These are phyloP conservation scores for Turritopsis rubra DNA, from an alignment of 30 jellyfish, hydroid and myxozoan species.

Conservation along the genomic window DNA sequence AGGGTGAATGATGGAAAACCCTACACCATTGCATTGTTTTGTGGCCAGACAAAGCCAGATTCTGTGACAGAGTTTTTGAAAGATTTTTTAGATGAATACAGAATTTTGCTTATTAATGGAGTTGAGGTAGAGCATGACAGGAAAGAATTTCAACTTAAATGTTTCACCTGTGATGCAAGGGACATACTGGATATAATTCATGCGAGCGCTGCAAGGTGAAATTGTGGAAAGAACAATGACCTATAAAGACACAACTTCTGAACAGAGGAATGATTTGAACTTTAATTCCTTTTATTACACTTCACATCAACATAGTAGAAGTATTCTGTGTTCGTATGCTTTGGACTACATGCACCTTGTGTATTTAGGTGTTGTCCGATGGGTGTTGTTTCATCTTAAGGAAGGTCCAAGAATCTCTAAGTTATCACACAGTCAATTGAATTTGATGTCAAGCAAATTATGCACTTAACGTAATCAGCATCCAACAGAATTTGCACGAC, in stretches of 20 bases:
- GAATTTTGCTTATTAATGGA: neutral
- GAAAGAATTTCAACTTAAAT: neutral
- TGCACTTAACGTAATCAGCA: neutral
- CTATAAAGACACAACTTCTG: neutral
- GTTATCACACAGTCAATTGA: slow-evolving; percentile 11
- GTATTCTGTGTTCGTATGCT: neutral
- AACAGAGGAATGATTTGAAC: neutral
- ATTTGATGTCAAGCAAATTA: slow-evolving; percentile 16
- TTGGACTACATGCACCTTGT: slow-evolving; percentile 28
- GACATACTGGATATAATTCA: neutral
- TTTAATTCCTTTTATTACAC: slow-evolving; percentile 16
- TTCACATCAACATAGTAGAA: slow-evolving; percentile 9
- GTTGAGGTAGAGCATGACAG: neutral
- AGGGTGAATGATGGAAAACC: no score
- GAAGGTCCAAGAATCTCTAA: slow-evolving; percentile 21
- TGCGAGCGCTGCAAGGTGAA: slow-evolving; percentile 24
- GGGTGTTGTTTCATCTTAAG: neutral
- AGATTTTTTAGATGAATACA: neutral
- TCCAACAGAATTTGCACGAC: slow-evolving; percentile 37
- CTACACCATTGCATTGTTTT: no score
- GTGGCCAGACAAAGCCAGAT: neutral
- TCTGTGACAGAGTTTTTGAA: neutral
- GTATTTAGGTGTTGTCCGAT: slow-evolving; percentile 21
- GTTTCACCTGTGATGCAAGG: slow-evolving; percentile 7
- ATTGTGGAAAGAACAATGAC: neutral